Percentiles rank a stretch among this genome's conserved stretches.
These are phyloP conservation scores for Oncorhynchus masou DNA, from an alignment of 2,113 vertebrate genomes.

Conservation along the genomic window DNA sequence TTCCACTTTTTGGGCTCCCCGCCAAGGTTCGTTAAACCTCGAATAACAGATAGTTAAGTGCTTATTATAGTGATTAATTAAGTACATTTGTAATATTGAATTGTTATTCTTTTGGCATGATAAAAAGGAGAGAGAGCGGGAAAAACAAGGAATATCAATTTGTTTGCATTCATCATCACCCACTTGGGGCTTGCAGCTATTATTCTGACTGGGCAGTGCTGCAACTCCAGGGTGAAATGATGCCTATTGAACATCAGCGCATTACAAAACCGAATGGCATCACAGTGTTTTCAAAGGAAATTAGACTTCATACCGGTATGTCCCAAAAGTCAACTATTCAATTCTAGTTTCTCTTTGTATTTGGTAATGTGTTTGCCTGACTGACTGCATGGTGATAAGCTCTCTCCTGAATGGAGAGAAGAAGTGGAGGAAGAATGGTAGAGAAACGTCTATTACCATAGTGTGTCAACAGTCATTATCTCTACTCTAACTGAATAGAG, in stretches of 20 bases:
- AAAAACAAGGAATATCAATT: neutral
- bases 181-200: too few species aligned
- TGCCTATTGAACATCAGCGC: constrained; percentile 40
- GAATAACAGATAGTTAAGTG: constrained; percentile 29
- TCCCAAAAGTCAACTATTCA: constrained; percentile 66
- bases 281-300: constrained; percentile 59
- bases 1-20: constrained; percentile 7
- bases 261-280: constrained; percentile 61
- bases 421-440: constrained; percentile 11
- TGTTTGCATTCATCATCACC: too few species aligned
- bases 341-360: constrained; percentile 64
- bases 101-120: constrained; percentile 7
- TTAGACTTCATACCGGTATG: constrained; percentile 34
- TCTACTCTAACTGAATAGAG: too few species aligned
- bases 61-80: constrained; percentile 33
- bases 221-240: constrained; percentile 37
- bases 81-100: constrained; percentile 16
- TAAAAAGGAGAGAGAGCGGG: neutral
- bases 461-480: constrained; percentile 4
- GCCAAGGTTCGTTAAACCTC: constrained; percentile 13
- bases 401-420: constrained; percentile 31
- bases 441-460: constrained; percentile 4
- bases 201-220: too few species aligned
- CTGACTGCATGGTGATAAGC: constrained; percentile 30
- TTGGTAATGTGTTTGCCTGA: constrained; percentile 33